These are phyloP conservation scores for Megamerina dolium DNA, from an alignment of 2,888 invertebrate genomes.

Conservation along the genomic window DNA sequence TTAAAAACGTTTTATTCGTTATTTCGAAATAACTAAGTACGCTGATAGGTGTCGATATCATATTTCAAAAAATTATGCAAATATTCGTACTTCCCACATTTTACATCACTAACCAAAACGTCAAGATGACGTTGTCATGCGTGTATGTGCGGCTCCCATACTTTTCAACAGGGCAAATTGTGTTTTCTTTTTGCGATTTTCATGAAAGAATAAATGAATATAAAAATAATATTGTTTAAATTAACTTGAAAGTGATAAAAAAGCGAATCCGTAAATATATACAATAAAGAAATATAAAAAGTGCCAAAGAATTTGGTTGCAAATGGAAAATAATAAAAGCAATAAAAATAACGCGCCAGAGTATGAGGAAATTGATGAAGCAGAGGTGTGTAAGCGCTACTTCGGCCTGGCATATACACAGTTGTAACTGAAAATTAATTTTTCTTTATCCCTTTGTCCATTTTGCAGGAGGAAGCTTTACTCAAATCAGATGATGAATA, in stretches of 20 bases:
- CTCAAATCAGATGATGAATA: constrained; percentile 33
- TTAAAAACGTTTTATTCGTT: too few relatives aligned
- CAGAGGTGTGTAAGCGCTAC: constrained; percentile 31
- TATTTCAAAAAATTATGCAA: too few relatives aligned
- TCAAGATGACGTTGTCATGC: too few relatives aligned
- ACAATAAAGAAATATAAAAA: too few relatives aligned
- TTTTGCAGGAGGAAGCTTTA: constrained; percentile 34
- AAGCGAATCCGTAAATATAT: too few relatives aligned
- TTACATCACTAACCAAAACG: too few relatives aligned
- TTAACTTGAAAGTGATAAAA: constrained; percentile 3
- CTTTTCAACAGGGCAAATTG: too few relatives aligned
- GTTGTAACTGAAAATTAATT: constrained; percentile 4
- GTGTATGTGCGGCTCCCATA: too few relatives aligned
- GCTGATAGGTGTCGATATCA: too few relatives aligned
- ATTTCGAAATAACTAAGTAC: too few relatives aligned
- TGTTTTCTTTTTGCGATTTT: background rate
- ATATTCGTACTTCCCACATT: too few relatives aligned
- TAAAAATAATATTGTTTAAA: constrained; percentile 1
- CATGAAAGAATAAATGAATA: background rate
- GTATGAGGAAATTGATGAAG: constrained; percentile 32
- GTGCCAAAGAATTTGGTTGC: constrained; percentile 13
- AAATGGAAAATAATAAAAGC: constrained; percentile 4
- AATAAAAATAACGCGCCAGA: constrained; percentile 9
- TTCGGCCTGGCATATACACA: too few relatives aligned
- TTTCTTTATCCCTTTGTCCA: background rate